Evolutionary conservation across 2,888 invertebrate genomes (phyloP).

Genomic region (Epinotia brunnichana): DNA sequence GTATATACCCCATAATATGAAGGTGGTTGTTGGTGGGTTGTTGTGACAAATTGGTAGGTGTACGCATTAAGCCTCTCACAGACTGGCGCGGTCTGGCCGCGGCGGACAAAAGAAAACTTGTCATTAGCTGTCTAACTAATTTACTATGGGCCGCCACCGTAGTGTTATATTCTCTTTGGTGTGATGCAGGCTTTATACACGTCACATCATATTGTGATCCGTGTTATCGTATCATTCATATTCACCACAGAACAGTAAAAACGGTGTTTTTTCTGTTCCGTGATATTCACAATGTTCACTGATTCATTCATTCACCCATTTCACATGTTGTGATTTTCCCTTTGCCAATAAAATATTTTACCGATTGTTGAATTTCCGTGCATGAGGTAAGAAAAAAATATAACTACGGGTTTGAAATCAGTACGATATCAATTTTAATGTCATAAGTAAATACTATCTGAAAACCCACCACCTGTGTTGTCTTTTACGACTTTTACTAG

Average conservation of each 20-base stretch:
- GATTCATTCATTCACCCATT: constrained; percentile 8
- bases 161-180: too few relatives aligned
- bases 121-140: too few relatives aligned
- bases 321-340: constrained; percentile 6
- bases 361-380: constrained; percentile 5
- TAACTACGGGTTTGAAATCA: neutral
- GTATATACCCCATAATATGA: too few relatives aligned
- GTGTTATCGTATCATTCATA: constrained; percentile 1
- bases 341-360: neutral
- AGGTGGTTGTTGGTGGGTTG: too few relatives aligned
- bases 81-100: too few relatives aligned
- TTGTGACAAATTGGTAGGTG: too few relatives aligned
- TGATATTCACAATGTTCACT: too few relatives aligned
- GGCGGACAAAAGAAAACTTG: too few relatives aligned
- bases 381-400: constrained; percentile 5
- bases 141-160: too few relatives aligned
- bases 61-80: too few relatives aligned
- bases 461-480: neutral
- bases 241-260: too few relatives aligned
- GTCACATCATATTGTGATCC: neutral
- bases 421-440: neutral
- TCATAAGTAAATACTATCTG: neutral
- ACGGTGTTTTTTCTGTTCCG: too few relatives aligned
- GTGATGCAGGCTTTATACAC: neutral
- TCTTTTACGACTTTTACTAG: neutral